Evolutionary conservation across 2,888 invertebrate species (phyloP).

Genomic region (Busseola fusca): DNA sequence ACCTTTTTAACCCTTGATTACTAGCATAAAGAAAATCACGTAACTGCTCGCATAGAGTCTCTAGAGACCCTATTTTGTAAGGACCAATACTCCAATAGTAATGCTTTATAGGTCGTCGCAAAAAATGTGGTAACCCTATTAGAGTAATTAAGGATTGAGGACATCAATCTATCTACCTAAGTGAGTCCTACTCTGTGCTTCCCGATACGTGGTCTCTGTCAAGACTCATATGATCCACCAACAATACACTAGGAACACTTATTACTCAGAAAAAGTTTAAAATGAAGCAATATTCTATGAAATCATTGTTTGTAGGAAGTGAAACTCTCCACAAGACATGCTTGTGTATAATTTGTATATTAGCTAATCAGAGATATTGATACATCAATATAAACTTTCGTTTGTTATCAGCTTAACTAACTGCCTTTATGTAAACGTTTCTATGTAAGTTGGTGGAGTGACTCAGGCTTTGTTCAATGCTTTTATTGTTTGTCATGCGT

Average conservation of each 20-base stretch:
- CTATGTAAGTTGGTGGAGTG: conserved; percentile 17
- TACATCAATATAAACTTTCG: conserved; percentile 16
- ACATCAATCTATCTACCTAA: background rate
- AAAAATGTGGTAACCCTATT: too few relatives aligned
- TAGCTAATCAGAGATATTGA: conserved; percentile 1
- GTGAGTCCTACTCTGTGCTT: background rate
- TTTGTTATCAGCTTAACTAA: conserved; percentile 27
- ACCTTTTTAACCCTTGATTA: background rate
- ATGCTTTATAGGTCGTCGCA: too few relatives aligned
- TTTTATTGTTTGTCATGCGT: conserved; percentile 48
- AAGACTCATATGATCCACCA: background rate
- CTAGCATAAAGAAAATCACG: background rate
- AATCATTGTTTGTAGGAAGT: background rate
- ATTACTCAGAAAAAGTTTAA: background rate
- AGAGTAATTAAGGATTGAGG: background rate
- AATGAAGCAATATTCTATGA: background rate
- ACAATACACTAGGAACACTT: background rate
- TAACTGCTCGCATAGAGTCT: background rate
- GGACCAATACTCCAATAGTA: too few relatives aligned
- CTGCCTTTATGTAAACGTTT: conserved; percentile 17
- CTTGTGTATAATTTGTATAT: background rate
- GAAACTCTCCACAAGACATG: background rate
- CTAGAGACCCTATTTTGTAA: background rate
- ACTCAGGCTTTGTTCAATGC: conserved; percentile 49
- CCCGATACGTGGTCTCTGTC: background rate